These are phyloP conservation scores for Hiodon tergisus DNA, from an alignment of 2,113 vertebrate genomes.

Conservation along the genomic window DNA sequence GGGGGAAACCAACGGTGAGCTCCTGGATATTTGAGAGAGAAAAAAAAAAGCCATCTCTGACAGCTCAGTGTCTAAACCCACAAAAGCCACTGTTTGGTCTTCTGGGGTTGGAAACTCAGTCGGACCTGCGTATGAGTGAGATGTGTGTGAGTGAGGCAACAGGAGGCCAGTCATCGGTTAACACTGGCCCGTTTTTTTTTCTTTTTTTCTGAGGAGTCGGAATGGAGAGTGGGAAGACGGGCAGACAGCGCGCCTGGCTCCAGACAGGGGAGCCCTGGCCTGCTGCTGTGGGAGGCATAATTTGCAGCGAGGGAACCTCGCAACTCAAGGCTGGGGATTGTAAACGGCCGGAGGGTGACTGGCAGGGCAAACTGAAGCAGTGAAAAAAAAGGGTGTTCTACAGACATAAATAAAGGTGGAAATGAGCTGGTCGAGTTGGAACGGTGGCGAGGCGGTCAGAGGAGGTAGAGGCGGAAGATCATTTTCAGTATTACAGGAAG, in stretches of 20 bases:
- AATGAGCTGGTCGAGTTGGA: background rate
- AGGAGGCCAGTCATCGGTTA: slow-evolving; percentile 27
- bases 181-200: slow-evolving; percentile 19
- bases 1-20: slow-evolving; percentile 9
- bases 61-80: slow-evolving; percentile 21
- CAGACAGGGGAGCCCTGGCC: slow-evolving; percentile 15
- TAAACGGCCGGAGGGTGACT: slow-evolving; percentile 18
- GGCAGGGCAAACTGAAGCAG: background rate
- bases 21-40: background rate
- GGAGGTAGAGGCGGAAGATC: background rate
- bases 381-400: background rate
- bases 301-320: slow-evolving; percentile 8
- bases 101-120: slow-evolving; percentile 23
- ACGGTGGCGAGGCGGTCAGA: background rate
- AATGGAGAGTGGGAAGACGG: slow-evolving; percentile 26
- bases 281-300: slow-evolving; percentile 22
- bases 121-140: slow-evolving; percentile 3
- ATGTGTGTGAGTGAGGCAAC: slow-evolving; percentile 18
- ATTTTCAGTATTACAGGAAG: background rate
- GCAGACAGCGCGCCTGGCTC: slow-evolving; percentile 23
- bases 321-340: slow-evolving; percentile 4
- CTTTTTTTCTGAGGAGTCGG: slow-evolving; percentile 19
- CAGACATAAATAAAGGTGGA: slow-evolving; percentile 1
- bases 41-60: slow-evolving; percentile 16
- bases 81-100: slow-evolving; percentile 23